Evolutionary conservation across 2,888 invertebrate species (phyloP).

Genomic region (Alloscopus bannaensis): DNA sequence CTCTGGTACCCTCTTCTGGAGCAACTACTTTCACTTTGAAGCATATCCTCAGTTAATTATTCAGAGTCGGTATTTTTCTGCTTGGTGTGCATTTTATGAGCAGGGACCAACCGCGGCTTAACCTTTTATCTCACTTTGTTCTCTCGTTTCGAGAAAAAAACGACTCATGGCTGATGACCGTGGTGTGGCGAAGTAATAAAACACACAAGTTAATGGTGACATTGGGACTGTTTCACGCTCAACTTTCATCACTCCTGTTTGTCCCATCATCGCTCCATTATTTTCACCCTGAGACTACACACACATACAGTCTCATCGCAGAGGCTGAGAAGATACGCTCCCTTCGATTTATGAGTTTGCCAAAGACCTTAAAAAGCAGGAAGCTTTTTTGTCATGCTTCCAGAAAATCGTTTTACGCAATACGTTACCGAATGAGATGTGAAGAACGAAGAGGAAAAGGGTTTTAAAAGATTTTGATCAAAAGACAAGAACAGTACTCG

Average conservation of each 20-base stretch:
- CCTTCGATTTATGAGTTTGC: slow-evolving; percentile 5
- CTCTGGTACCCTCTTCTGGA: no score
- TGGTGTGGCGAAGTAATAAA: slow-evolving; percentile 20
- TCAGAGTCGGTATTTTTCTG: not conserved
- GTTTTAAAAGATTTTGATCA: slow-evolving; percentile 15
- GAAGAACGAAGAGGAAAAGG: not conserved
- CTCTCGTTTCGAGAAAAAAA: no score
- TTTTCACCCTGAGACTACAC: slow-evolving; percentile 18
- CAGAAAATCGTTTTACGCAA: no score
- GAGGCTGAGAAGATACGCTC: not conserved
- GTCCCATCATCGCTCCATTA: slow-evolving; percentile 2
- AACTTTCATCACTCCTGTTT: no score
- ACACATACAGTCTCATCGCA: not conserved
- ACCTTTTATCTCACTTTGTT: no score
- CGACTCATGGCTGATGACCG: not conserved
- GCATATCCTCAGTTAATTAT: no score
- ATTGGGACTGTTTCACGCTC: slow-evolving; percentile 8
- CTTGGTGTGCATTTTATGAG: no score
- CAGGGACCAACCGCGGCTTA: not conserved
- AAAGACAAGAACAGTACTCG: not conserved
- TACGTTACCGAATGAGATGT: no score
- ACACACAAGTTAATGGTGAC: slow-evolving; percentile 24
- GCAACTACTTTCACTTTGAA: no score
- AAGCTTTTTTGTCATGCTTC: not conserved
- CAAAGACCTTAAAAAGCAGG: not conserved